phyloP scores from a whole-genome alignment of 2,113 vertebrate species.

The Trogon melanurus region DNA sequence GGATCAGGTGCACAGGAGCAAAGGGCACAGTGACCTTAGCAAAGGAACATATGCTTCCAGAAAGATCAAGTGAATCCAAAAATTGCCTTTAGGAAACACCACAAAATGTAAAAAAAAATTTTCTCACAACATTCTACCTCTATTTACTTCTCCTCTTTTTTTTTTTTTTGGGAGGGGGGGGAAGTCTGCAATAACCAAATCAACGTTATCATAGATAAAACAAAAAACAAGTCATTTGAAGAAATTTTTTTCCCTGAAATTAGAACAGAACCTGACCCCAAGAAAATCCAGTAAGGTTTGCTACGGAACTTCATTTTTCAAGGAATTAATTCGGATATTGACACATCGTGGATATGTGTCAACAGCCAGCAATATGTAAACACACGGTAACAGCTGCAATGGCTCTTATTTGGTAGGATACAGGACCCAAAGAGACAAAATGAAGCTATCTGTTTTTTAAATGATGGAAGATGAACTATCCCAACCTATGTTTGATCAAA shows the following conservation, averaged over 20 bases:
- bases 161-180: rapidly evolving
- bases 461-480: background rate
- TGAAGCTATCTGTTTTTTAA: background rate
- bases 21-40: slow-evolving; percentile 30
- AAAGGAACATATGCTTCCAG: slow-evolving; percentile 5
- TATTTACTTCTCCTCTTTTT: background rate
- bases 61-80: slow-evolving; percentile 9
- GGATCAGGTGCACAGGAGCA: slow-evolving; percentile 6
- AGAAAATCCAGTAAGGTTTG: background rate
- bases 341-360: background rate
- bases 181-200: background rate
- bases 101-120: background rate
- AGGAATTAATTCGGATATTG: background rate
- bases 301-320: background rate
- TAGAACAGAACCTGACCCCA: background rate
- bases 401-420: background rate
- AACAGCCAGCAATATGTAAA: background rate
- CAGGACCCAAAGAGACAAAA: background rate
- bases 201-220: background rate
- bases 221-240: background rate
- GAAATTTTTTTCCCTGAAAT: background rate
- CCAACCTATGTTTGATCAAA: background rate
- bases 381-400: background rate
- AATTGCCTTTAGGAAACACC: background rate
- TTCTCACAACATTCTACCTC: background rate